Percentiles rank a stretch among this genome's conserved stretches.
phyloP scores from a whole-genome alignment of 2,888 invertebrate genomes.

The Lasioglossum malachurum region DNA sequence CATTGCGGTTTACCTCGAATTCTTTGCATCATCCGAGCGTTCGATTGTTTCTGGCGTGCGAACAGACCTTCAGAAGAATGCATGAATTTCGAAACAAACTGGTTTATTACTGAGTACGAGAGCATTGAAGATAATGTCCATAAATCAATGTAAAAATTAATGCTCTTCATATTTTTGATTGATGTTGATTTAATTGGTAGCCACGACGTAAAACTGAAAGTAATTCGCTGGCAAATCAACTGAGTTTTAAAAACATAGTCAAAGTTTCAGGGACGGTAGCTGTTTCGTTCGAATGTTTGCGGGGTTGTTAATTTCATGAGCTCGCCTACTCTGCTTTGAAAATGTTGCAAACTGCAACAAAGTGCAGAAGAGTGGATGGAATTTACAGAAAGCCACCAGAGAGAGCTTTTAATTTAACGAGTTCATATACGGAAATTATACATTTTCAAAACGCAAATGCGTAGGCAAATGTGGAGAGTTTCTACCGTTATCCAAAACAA shows the following conservation, averaged over 20 bases:
- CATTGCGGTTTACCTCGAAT: not conserved
- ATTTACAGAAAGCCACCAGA: not conserved
- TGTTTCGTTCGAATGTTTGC: not conserved
- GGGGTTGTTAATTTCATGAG: not conserved
- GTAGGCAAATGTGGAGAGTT: not conserved
- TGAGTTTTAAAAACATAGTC: not conserved
- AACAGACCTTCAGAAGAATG: not conserved
- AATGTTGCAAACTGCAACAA: not conserved
- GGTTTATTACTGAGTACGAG: not conserved
- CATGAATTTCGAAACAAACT: too few species aligned
- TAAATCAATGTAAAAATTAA: too few species aligned
- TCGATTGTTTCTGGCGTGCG: not conserved
- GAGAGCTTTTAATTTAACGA: not conserved
- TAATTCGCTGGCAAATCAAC: not conserved
- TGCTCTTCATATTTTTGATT: not conserved
- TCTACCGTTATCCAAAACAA: not conserved
- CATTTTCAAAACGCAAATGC: not conserved
- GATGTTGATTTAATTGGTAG: not conserved
- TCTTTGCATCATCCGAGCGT: not conserved
- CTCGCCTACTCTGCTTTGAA: not conserved
- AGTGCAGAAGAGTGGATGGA: not conserved
- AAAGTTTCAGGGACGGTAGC: not conserved
- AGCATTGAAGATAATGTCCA: too few species aligned
- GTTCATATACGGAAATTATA: not conserved
- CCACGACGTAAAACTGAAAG: not conserved